Evolutionary conservation across 2,797 vertebrate genomes (phyloP).

Genomic region (Amazonetta brasiliensis): DNA sequence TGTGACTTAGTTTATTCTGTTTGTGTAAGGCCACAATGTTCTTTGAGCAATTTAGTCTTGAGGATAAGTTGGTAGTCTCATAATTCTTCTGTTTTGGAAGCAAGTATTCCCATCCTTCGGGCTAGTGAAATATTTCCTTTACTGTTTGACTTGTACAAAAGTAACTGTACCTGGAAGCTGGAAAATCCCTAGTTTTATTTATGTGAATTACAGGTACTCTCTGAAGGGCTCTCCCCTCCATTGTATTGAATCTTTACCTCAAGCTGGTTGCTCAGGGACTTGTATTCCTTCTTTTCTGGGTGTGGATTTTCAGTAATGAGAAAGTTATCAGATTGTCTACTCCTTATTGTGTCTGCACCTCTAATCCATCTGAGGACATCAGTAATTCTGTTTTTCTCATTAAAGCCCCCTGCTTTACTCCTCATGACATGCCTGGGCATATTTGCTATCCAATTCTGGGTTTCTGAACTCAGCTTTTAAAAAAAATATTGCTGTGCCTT

Average conservation of each 20-base stretch:
- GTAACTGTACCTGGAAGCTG: neutral
- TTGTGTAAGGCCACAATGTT: neutral
- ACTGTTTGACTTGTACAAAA: neutral
- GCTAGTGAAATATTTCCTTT: neutral
- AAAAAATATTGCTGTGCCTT: neutral
- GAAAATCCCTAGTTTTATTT: neutral
- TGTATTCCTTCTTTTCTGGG: neutral
- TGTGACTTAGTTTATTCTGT: neutral
- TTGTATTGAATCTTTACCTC: neutral
- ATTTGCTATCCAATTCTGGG: neutral
- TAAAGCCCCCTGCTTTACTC: neutral
- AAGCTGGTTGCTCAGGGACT: neutral
- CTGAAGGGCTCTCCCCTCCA: neutral
- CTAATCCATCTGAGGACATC: neutral
- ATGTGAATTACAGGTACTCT: neutral
- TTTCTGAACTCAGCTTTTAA: neutral
- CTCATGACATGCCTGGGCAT: neutral
- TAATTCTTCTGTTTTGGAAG: neutral
- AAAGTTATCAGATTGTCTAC: rapidly evolving
- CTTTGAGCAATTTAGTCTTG: neutral
- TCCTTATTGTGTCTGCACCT: neutral
- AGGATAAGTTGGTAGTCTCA: neutral
- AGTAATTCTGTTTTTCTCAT: neutral
- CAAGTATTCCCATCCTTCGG: neutral
- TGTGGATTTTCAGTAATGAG: neutral